These are phyloP conservation scores for Poeciliopsis gracilis DNA, from an alignment of 2,797 vertebrate species.

Conservation along the genomic window DNA sequence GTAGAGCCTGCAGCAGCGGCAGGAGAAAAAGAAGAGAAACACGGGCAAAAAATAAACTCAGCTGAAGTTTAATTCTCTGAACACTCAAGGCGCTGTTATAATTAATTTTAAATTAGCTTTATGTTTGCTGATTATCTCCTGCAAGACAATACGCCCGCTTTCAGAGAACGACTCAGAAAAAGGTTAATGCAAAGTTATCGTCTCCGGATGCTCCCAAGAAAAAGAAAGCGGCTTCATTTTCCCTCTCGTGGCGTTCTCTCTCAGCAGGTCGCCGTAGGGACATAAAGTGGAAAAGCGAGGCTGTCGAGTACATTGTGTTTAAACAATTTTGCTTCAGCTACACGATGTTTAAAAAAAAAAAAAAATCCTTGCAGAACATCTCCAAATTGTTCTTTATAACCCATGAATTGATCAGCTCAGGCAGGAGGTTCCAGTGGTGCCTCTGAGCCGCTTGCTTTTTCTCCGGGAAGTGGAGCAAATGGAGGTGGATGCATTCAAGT, in stretches of 20 bases:
- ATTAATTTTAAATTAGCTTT: constrained; percentile 3
- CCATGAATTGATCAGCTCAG: background rate
- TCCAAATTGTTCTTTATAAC: background rate
- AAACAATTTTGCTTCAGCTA: background rate
- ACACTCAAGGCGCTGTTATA: background rate
- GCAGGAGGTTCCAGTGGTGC: background rate
- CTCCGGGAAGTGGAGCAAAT: background rate
- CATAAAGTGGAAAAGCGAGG: background rate
- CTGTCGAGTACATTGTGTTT: constrained; percentile 2
- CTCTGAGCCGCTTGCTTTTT: background rate
- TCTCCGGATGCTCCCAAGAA: constrained; percentile 8
- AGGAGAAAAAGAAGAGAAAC: background rate
- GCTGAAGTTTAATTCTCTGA: constrained; percentile 8
- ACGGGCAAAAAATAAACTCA: background rate
- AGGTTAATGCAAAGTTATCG: constrained; percentile 16
- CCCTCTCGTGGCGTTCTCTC: background rate
- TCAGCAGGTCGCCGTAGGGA: background rate
- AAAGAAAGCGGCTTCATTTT: constrained; percentile 2
- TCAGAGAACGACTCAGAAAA: background rate
- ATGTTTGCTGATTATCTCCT: background rate
- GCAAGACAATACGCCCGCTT: background rate
- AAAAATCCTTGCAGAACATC: background rate
- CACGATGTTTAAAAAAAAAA: background rate
- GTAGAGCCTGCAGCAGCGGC: background rate
- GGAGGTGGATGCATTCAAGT: background rate